A percentile compares a stretch with the other conserved stretches of the same genome.
Conservation (phyloP, 2,888 invertebrate species). For the Thymelicus acteon region DNA sequence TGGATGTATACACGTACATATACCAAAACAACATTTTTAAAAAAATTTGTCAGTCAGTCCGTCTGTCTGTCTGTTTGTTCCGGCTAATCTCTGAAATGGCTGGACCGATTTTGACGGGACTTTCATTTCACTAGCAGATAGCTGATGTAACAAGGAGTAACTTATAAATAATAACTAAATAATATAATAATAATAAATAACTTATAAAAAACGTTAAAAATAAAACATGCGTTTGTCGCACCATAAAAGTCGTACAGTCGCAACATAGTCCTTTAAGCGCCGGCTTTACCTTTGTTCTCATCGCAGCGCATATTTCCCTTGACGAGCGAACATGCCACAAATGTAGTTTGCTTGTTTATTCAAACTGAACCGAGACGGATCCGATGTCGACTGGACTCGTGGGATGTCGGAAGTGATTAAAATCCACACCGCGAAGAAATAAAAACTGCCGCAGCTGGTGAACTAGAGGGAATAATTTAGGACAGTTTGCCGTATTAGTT, state of each 20-base stretch:
- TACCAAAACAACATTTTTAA: no score
- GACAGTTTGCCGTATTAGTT: slow-evolving; percentile 30
- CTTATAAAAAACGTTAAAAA: no score
- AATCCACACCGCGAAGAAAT: slow-evolving; percentile 48
- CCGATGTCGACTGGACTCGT: slow-evolving; percentile 40
- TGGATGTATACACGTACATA: no score
- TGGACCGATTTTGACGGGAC: no score
- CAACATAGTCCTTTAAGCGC: neutral
- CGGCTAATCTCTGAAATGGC: no score
- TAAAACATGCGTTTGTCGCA: neutral
- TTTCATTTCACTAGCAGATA: no score
- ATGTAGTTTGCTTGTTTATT: slow-evolving; percentile 41
- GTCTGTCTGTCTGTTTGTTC: no score
- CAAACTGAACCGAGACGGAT: slow-evolving; percentile 38
- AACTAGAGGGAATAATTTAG: slow-evolving; percentile 35
- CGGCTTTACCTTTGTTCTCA: slow-evolving; percentile 17
- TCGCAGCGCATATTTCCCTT: slow-evolving; percentile 32
- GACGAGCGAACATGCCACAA: slow-evolving; percentile 29
- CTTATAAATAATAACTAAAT: no score
- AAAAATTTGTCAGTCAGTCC: no score
- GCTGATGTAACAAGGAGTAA: no score
- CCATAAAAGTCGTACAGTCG: neutral
- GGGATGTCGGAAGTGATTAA: slow-evolving; percentile 49
- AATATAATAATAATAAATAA: no score
- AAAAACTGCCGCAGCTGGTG: slow-evolving; percentile 41